A percentile compares a stretch with the other conserved stretches of the same genome.
Conservation (phyloP, 2,888 invertebrate species). For the Piscicola geometra region DNA sequence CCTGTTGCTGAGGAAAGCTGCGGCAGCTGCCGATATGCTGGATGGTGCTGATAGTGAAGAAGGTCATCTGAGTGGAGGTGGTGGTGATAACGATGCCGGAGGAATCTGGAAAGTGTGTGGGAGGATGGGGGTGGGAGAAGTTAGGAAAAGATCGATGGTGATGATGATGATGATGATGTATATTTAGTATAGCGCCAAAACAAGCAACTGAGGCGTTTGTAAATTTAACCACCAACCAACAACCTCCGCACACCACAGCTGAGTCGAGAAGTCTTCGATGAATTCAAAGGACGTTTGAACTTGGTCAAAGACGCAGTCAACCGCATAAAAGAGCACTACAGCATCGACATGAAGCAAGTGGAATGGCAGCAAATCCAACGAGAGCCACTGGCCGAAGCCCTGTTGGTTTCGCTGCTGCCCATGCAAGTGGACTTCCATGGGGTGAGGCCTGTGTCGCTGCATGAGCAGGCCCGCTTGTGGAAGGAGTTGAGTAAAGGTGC, state of each 20-base stretch:
- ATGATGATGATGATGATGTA: too few relatives aligned
- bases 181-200: too few relatives aligned
- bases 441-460: background rate
- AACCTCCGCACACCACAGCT: background rate
- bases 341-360: background rate
- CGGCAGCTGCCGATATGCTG: background rate
- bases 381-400: background rate
- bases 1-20: constrained; percentile 4
- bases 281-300: background rate
- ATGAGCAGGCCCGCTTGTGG: background rate
- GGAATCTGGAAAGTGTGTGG: too few relatives aligned
- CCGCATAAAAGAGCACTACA: background rate
- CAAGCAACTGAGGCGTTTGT: too few relatives aligned
- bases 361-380: background rate
- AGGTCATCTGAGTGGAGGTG: too few relatives aligned
- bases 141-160: too few relatives aligned
- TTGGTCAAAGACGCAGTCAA: background rate
- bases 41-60: background rate
- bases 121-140: too few relatives aligned
- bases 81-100: background rate
- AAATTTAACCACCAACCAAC: background rate
- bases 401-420: background rate
- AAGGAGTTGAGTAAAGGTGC: background rate
- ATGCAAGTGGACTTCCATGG: background rate
- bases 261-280: background rate